Base-by-base conservation (phyloP, 2,113 vertebrate species). In the Etia nguti region DNA sequence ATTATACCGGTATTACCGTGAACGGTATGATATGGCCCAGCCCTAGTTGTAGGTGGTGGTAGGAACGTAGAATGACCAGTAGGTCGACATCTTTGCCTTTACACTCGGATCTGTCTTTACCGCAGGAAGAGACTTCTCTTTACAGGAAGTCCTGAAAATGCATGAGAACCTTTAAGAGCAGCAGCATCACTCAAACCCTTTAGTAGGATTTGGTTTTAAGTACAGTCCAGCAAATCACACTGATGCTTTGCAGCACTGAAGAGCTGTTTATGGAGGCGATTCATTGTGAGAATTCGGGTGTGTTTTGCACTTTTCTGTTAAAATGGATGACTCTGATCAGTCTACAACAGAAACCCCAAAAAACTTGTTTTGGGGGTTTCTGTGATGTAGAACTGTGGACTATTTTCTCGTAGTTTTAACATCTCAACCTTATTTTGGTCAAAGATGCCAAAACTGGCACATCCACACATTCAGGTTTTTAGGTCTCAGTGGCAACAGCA, bases 361-460 rank as follows among this genome's bases (percentile, higher is more conserved):
- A 65, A 38, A 65, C 7, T 18, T n/a, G 1, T 31, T 65, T 36
- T 34, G 16, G 29, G 57, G 29, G 57, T 34, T 60, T 6, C 57
- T 20, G 29, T 60, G 57, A 60, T 65, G 18, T 38, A 65, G 60
- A 65, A 65, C 31, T n/a, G 34, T 65, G 60, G 34, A 38, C 18
- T 38, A 5, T 38, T 38, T 38, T 9, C 10, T 11, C 11, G 38
- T 41, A 41, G 10, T 41, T 11, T 65, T 38, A 38, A 65, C 34
- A 5, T 65, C 34, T 43, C 11, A 2, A 5, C 11, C 41, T 43
- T 13, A 12, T 12, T 43, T 43, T 43, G 41, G 10, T 10, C 12
- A 12, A 43, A 43, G 41, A 15, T 2, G 12, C 12, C 43, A 15
- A 46, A 0, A 36, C 62, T 0, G 10, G 0, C 59, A 6, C 16